Evolutionary conservation across 2,797 vertebrate genomes (phyloP).

Genomic region (Oryzias dopingdopingensis): DNA sequence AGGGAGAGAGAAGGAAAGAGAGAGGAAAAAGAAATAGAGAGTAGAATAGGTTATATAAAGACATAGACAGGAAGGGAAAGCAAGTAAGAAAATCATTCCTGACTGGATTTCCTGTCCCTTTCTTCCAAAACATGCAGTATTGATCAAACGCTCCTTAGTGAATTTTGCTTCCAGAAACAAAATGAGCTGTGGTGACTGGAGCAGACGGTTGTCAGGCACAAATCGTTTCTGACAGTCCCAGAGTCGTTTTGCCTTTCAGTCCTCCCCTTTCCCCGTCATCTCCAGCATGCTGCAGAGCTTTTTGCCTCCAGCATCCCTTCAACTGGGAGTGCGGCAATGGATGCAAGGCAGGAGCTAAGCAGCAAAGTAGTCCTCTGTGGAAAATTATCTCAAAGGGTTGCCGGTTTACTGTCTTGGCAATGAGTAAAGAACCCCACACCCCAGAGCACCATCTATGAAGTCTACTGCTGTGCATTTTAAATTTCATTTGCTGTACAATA

Average conservation of each 20-base stretch:
- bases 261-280: constrained; percentile 34
- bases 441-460: constrained; percentile 33
- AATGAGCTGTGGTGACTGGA: constrained; percentile 59
- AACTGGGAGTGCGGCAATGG: constrained; percentile 52
- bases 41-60: constrained; percentile 2
- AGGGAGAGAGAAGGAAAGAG: constrained; percentile 32
- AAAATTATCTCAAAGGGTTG: constrained; percentile 49
- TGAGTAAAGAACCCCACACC: constrained; percentile 41
- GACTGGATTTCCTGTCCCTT: constrained; percentile 52
- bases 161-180: constrained; percentile 47
- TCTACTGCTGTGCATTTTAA: constrained; percentile 32
- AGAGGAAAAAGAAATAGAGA: constrained; percentile 10
- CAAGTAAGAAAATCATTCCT: constrained; percentile 30
- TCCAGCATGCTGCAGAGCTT: constrained; percentile 29
- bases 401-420: constrained; percentile 54
- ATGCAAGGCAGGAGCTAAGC: constrained; percentile 59
- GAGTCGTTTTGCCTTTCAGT: constrained; percentile 46
- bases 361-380: constrained; percentile 54
- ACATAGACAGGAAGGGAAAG: not conserved
- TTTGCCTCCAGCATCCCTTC: constrained; percentile 55
- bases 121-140: constrained; percentile 28
- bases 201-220: constrained; percentile 37
- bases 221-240: constrained; percentile 61
- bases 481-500: constrained; percentile 8
- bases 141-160: constrained; percentile 70